These are phyloP conservation scores for Dryas iulia DNA, from an alignment of 1,140 invertebrate genomes.

Conservation along the genomic window DNA sequence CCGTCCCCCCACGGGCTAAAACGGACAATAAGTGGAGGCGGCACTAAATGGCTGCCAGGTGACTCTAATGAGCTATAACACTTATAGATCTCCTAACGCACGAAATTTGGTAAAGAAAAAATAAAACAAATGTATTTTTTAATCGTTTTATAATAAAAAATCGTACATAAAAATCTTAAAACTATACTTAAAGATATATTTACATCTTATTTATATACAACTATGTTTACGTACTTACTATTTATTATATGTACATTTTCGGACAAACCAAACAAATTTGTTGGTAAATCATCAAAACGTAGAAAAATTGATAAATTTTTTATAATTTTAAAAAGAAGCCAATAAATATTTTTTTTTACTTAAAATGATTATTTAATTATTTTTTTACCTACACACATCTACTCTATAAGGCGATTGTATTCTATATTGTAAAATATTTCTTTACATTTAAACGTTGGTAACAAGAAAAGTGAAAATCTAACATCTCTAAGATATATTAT, in stretches of 20 bases:
- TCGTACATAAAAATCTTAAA: conserved; percentile 50
- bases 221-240: conserved; percentile 34
- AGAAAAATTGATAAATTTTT: neutral
- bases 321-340: neutral
- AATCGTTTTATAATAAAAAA: conserved; percentile 33
- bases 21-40: too few species aligned
- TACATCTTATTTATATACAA: conserved; percentile 63
- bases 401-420: neutral
- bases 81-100: too few species aligned
- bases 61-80: too few species aligned
- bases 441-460: neutral
- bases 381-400: too few species aligned
- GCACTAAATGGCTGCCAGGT: too few species aligned
- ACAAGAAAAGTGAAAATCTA: neutral
- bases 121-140: neutral
- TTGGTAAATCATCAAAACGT: neutral
- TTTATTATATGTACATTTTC: conserved; percentile 44
- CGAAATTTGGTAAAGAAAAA: too few species aligned
- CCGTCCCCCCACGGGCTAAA: too few species aligned
- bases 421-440: neutral
- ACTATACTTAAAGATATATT: conserved; percentile 58
- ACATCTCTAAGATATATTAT: neutral
- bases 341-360: conserved; percentile 1
- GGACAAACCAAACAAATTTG: conserved; percentile 1
- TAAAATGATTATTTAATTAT: neutral